phyloP scores from a whole-genome alignment of 1,140 invertebrate species.

The Ostrea denselamellosa region DNA sequence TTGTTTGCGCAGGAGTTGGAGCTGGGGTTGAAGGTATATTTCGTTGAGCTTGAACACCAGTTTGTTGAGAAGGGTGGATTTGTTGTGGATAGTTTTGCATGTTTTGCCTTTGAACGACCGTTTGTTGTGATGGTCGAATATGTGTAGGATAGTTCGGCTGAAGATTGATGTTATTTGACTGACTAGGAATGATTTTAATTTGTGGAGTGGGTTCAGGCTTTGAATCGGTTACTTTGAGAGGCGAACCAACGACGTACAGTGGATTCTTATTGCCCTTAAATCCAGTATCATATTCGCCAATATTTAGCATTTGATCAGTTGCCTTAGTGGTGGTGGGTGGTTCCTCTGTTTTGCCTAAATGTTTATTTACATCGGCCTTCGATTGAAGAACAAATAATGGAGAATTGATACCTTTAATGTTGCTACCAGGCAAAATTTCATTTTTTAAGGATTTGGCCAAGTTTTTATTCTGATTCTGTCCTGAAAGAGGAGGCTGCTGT shows the following conservation, averaged over 20 bases:
- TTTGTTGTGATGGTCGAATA: not conserved
- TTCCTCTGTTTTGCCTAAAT: not conserved
- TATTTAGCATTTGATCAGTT: not conserved
- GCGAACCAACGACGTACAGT: not conserved
- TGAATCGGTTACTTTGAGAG: not conserved
- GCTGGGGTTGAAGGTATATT: not conserved
- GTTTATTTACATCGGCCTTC: not conserved
- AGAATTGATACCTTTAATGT: constrained; percentile 16
- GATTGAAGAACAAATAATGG: constrained; percentile 24
- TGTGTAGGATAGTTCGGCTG: not conserved
- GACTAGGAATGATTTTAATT: not conserved
- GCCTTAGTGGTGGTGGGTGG: not conserved
- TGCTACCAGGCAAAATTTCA: not conserved
- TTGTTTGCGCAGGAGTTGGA: not conserved
- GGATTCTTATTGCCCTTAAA: constrained; percentile 25
- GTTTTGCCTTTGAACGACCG: not conserved
- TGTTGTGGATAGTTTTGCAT: not conserved
- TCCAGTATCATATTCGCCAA: not conserved
- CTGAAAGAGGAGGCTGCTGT: not conserved
- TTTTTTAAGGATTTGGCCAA: not conserved
- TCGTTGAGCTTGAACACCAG: not conserved
- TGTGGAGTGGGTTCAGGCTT: not conserved
- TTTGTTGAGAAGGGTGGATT: not conserved
- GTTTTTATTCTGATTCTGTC: not conserved
- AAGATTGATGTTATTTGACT: not conserved